Evolutionary conservation across 2,888 invertebrate genomes (phyloP).

Genomic region (Lepidonotus clava): DNA sequence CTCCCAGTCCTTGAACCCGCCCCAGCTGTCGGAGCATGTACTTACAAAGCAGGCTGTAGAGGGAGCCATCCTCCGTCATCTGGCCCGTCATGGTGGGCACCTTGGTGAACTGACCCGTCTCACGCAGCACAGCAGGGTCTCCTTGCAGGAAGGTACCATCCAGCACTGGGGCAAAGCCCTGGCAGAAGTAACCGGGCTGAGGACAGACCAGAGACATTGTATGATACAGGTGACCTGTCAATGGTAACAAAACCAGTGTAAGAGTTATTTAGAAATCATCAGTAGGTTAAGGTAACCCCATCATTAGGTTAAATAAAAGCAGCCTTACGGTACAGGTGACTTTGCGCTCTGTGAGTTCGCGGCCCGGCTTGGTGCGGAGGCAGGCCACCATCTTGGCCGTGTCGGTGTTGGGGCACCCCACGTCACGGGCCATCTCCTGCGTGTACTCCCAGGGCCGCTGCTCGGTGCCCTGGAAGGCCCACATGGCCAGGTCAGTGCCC

Average conservation of each 20-base stretch:
- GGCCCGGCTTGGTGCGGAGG: conserved; percentile 23
- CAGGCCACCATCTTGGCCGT: conserved; percentile 56
- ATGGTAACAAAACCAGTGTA: no score
- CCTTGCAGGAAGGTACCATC: conserved; percentile 61
- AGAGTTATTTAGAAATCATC: neutral
- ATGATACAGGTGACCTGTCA: no score
- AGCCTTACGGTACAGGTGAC: conserved; percentile 32
- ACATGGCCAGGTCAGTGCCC: conserved; percentile 61
- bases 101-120: conserved; percentile 53
- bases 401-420: conserved; percentile 49
- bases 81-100: conserved; percentile 59
- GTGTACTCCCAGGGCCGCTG: conserved; percentile 59
- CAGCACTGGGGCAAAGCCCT: conserved; percentile 63
- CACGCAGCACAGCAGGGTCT: conserved; percentile 53
- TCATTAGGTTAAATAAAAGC: no score
- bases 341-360: neutral
- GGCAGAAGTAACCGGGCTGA: conserved; percentile 64
- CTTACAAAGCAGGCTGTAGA: conserved; percentile 61
- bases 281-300: neutral
- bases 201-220: no score
- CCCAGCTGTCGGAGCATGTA: neutral
- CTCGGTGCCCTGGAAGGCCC: conserved; percentile 55
- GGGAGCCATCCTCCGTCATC: conserved; percentile 61
- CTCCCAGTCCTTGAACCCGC: no score
- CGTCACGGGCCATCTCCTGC: conserved; percentile 53